Evolutionary conservation across 37 sponge, comb jelly and placozoan genomes (phyloP).

Genomic region (Geodia barretti): DNA sequence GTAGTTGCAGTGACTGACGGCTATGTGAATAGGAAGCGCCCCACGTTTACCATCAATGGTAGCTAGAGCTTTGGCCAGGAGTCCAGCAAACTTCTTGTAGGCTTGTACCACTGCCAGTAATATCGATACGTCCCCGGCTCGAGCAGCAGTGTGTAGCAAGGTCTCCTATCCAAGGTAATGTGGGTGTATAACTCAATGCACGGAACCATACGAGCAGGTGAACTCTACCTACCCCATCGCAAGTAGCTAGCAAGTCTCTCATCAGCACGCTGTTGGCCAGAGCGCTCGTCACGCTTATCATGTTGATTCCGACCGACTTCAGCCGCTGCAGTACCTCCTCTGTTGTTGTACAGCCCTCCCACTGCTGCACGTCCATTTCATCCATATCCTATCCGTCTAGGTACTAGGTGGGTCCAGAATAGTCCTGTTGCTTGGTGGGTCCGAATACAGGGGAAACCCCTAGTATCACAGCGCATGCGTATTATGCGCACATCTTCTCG

Average conservation of each 20-base stretch:
- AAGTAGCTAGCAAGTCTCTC: neutral
- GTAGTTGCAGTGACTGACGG: neutral
- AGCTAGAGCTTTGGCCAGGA: constrained; percentile 13
- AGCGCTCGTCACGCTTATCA: neutral
- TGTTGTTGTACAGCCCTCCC: neutral
- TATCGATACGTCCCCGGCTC: neutral
- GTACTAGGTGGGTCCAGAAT: no score
- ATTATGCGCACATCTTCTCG: neutral
- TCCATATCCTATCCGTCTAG: no score
- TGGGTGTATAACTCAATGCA: no score
- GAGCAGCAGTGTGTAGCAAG: constrained; percentile 40
- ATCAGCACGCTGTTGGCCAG: neutral
- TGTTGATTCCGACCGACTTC: neutral
- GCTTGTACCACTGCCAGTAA: constrained; percentile 24
- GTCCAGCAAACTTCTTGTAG: constrained; percentile 31
- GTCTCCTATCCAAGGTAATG: constrained; percentile 4
- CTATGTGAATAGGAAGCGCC: neutral
- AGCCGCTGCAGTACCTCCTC: neutral
- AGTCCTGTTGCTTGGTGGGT: no score
- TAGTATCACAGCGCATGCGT: neutral
- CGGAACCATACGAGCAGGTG: no score
- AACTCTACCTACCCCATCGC: neutral
- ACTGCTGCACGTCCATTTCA: neutral
- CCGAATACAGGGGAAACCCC: no score
- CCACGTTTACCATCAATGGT: neutral